Evolutionary conservation across 2,797 vertebrate species (phyloP), one percentile per base, ranked within the genome.

Genomic region (Leptodactylus fallax): DNA sequence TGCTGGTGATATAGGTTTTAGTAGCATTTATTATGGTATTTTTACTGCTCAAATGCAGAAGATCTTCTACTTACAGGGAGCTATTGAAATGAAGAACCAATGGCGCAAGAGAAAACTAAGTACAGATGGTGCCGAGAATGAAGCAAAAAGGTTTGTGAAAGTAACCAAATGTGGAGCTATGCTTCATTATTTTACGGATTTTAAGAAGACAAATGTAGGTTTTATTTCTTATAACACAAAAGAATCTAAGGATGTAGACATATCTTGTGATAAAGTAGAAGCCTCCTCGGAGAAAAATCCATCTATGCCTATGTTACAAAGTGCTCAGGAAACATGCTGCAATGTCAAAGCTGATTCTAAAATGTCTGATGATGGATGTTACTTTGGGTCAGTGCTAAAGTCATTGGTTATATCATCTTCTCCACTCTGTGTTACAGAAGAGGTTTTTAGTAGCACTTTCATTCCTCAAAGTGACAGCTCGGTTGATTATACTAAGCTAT

Each of bases 91-190:
- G 13, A 74, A 45, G 11, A 58, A 82, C 49, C 19, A 11, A 55
- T 58, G 71, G 13, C 45, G 16, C 9, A 86, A 89, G 72, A 89
- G 72, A 45, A 89, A 86, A 36, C n/a, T 25, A 19, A 12, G 55
- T n/a, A 27, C 14, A 56, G 79, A 51, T 67, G 8, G 16, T 7
- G 45, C 17, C 12, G n/a, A 47, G n/a, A 51, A 82, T 21, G 79
- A 23, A 25, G 36, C 58, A n/a, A 89, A 72, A 60, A 80, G 53
- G 13, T 17, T 58, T 21, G 8, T 19, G 9, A 23, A 8, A 23
- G 49, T 56, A 7, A 53, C n/a, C 17, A 83, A 14, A 36, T 21
- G 10, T 61, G 17, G 13, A 25, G 21, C 65, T 47, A 11, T 67
- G 51, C 7, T 25, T 60, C 7, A 21, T 53, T 56, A 7, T 77